Base-by-base conservation (phyloP, 2,888 invertebrate species). In the Saturnia pavonia region DNA sequence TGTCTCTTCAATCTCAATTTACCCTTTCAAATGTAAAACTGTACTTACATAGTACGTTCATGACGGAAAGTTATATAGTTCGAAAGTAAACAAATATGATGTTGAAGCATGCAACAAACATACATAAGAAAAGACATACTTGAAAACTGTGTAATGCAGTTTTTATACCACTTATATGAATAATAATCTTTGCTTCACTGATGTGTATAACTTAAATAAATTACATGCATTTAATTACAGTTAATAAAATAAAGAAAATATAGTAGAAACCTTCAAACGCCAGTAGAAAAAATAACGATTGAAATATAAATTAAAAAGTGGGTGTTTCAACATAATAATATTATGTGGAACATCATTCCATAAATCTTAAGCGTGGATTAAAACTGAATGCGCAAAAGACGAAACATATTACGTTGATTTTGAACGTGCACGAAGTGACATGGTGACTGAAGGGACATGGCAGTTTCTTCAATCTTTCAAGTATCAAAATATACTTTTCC, bases 401-500 rank as follows among this genome's bases (percentile, higher is more conserved):
- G 72, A 75, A 77, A 74, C 6, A 34, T 34, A 54, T 70, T 70
- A 67, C 71, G 19, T n/a, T 48, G n/a, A 34, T 16, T 60, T 51
- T 67, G n/a, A 80, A 79, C 84, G 86, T 89, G 89, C 88, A 88
- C 88, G 87, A 82, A 78, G 69, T 73, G 78, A 85, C 74, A 72
- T 75, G 82, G 82, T 79, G 83, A 81, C 80, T 82, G 81, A 81
- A 77, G 79, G 80, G 81, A 83, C 77, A 66, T 68, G 22, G 71
- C 25, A 51, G 42, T 66, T 69, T 40, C 16, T 22, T 14, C 48
- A 43, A 19, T 67, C 19, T 57, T 69, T 66, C 19, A 22, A 54
- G 7, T 43, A 43, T 54, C 22, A 54, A 22, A n/a, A 54, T 14
- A 14, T 43, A 54, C 22, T 54, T 6, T 48, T 48, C n/a, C n/a